Evolutionary conservation across 2,888 invertebrate genomes (phyloP), one percentile per base, ranked within the genome.

Genomic region (Amphipyra tragopoginis): DNA sequence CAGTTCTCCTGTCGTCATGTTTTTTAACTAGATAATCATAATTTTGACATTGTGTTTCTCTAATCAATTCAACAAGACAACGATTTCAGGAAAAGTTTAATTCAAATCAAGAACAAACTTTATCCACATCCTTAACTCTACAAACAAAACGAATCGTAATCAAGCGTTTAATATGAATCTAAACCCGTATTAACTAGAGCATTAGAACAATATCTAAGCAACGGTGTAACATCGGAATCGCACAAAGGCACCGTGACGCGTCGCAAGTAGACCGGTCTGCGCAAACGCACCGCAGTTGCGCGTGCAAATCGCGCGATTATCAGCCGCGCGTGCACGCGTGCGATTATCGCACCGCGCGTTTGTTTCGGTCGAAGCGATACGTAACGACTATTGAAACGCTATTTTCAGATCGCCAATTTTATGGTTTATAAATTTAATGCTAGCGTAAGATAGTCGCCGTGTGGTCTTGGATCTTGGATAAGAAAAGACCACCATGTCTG

Each of bases 261-360:
- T 74, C 74, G 80, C 73, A 80, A 80, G 76, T 78, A 71, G 77
- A 71, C 72, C 82, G 78, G 65, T 71, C 49, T 55, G 42, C 48
- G 84, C 86, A 87, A 86, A 86, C 80, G 84, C 68, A 61, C 85
- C 86, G 85, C 84, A 67, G 69, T 53, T 59, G 64, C 78, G 82
- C 85, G 75, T 79, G 77, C 42, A 82, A 84, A 85, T 83, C 78
- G 80, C 65, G 55, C 75, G 79, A 78, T 85, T 83, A 83, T 81
- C 75, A 77, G 21, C 52, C 65, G 73, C 61, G 58, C 68, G 45
- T 71, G 50, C 33, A 57, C 1, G 10, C 62, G 29, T 59, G 64
- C 76, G 77, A 79, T 84, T 83, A 80, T 78, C 75, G 72, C 71
- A 50, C 62, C 57, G 50, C 66, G 64, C 73, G 63, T 78, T 79